Conservation (phyloP, 2,888 invertebrate species). For the Resseliella maxima region DNA sequence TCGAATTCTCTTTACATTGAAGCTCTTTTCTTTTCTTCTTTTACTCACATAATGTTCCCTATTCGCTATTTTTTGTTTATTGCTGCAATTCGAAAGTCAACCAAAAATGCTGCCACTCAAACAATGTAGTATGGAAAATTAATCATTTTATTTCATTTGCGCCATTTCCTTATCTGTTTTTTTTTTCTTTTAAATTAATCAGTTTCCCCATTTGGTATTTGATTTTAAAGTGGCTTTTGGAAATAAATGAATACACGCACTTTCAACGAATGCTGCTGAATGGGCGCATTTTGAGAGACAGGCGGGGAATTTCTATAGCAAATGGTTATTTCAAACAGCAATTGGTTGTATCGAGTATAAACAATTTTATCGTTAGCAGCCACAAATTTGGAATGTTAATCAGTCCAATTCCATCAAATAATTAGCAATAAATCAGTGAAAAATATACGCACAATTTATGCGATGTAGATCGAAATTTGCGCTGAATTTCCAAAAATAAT, state of each 20-base stretch:
- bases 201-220: not conserved
- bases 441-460: slow-evolving; percentile 28
- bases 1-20: too few species aligned
- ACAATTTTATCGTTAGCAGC: not conserved
- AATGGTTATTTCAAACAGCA: too few species aligned
- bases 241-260: not conserved
- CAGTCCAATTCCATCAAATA: not conserved
- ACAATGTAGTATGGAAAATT: slow-evolving; percentile 14
- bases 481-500: not conserved
- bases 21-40: too few species aligned
- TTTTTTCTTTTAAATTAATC: slow-evolving; percentile 4
- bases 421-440: slow-evolving; percentile 42
- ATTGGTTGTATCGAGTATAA: not conserved
- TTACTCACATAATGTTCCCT: too few species aligned
- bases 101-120: not conserved
- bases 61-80: too few species aligned
- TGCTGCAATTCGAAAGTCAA: too few species aligned
- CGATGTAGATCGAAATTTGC: not conserved
- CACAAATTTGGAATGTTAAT: not conserved
- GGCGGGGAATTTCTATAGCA: too few species aligned
- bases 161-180: not conserved
- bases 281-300: too few species aligned
- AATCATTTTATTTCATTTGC: not conserved
- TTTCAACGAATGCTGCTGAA: too few species aligned
- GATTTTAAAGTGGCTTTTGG: not conserved